These are phyloP conservation scores for Trichopria drosophilae DNA, from an alignment of 2,888 invertebrate species.

Conservation along the genomic window DNA sequence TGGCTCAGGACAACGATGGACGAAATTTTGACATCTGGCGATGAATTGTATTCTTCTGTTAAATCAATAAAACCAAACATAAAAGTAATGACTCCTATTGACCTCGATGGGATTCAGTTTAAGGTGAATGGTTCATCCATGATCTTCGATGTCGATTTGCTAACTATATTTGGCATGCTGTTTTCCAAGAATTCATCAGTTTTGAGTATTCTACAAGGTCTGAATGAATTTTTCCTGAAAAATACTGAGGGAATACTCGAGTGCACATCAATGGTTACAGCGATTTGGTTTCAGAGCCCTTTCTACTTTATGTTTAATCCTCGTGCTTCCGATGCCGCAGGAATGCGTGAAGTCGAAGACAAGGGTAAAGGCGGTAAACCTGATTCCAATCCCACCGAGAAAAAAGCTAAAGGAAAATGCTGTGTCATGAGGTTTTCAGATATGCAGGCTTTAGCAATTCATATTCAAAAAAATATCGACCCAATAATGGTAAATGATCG, in stretches of 20 bases:
- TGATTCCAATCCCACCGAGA: constrained; percentile 24
- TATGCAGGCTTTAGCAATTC: constrained; percentile 35
- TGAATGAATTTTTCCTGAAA: constrained; percentile 49
- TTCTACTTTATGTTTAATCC: constrained; percentile 67
- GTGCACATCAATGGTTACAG: constrained; percentile 47
- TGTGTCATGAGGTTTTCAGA: constrained; percentile 47
- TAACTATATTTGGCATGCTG: constrained; percentile 49
- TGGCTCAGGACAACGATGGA: constrained; percentile 50
- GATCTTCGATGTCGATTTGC: constrained; percentile 46
- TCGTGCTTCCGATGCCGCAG: constrained; percentile 52
- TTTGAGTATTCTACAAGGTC: constrained; percentile 43
- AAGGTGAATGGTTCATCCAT: constrained; percentile 22
- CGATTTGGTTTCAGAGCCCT: constrained; percentile 65
- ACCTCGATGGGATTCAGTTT: constrained; percentile 40
- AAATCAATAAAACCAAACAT: constrained; percentile 42
- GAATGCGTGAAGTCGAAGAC: constrained; percentile 45
- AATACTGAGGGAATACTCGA: constrained; percentile 49
- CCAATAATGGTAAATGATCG: constrained; percentile 44
- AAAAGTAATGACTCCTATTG: constrained; percentile 44
- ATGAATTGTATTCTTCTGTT: constrained; percentile 37
- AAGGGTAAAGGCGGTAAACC: constrained; percentile 12
- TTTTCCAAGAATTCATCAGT: constrained; percentile 44
- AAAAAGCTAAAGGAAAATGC: constrained; percentile 44
- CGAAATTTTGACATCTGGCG: constrained; percentile 46
- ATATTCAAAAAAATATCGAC: constrained; percentile 44